phyloP scores from a whole-genome alignment of 1,140 invertebrate genomes.

The Doryteuthis pealeii region DNA sequence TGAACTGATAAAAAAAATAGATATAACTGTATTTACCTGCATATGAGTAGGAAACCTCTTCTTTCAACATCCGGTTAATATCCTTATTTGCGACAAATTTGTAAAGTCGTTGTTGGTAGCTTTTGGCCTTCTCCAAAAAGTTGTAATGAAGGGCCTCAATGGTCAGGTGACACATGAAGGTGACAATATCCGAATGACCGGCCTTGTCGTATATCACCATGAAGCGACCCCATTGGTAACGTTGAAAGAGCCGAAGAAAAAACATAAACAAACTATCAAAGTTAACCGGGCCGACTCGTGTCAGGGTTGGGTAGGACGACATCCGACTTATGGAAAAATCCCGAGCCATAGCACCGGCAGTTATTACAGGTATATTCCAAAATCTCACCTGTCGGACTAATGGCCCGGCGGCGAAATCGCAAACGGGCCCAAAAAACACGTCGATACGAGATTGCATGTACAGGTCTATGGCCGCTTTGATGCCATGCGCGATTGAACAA shows the following conservation, averaged over 20 bases:
- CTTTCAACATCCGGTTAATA: slow-evolving; percentile 17
- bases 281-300: slow-evolving; percentile 78
- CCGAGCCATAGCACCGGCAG: slow-evolving; percentile 78
- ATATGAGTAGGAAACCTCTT: slow-evolving; percentile 27
- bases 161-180: slow-evolving; percentile 31
- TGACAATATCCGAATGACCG: slow-evolving; percentile 60
- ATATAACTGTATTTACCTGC: slow-evolving; percentile 27
- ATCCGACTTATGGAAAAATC: slow-evolving; percentile 65
- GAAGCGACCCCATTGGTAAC: slow-evolving; percentile 70
- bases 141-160: slow-evolving; percentile 30
- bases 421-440: slow-evolving; percentile 85
- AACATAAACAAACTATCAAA: slow-evolving; percentile 73
- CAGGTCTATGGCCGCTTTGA: slow-evolving; percentile 44
- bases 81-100: slow-evolving; percentile 17
- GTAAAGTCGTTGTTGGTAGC: slow-evolving; percentile 27
- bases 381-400: slow-evolving; percentile 81
- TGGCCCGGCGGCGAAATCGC: slow-evolving; percentile 86
- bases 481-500: slow-evolving; percentile 34
- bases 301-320: slow-evolving; percentile 72
- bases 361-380: slow-evolving; percentile 85
- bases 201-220: slow-evolving; percentile 72
- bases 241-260: slow-evolving; percentile 67
- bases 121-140: slow-evolving; percentile 3
- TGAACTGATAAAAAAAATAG: no score
- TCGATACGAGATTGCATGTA: slow-evolving; percentile 60